Evolutionary conservation across 1,140 invertebrate genomes (phyloP), one percentile per base, ranked within the genome.

Genomic region (Aphis gossypii): DNA sequence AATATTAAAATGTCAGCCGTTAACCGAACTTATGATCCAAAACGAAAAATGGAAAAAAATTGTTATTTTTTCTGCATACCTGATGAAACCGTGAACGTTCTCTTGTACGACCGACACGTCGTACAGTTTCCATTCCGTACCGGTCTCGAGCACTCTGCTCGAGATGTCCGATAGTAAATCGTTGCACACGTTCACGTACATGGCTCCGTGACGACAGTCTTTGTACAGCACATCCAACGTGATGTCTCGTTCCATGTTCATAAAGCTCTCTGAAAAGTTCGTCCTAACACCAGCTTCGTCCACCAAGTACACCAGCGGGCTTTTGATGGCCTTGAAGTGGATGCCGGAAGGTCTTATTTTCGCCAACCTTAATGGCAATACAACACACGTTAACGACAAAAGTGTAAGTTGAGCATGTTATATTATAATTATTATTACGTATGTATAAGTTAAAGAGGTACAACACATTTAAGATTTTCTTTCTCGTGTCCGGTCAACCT

Each of bases 211-310:
- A 2, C 90, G 68, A 5, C 90, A 92, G n/a, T 92, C 46, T 18
- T 92, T 92, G 35, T 92, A 92, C n/a, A 92, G 68, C 23, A 92
- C 68, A 23, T 92, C 90, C 11, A 76, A 38, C 35, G 90, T 92
- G 21, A 92, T 2, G 68, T 92, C 90, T 5, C 21, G n/a, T 2
- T 92, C 90, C 14, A 92, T 92, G 48, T 20, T 44, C 90, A 92
- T 92, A 23, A 92, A 92, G n/a, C 25, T 83, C 20, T 92, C 90
- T 0, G 90, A 92, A 2, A 92, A 92, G n/a, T 92, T 92, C 21
- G 90, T 92, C 21, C 90, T n/a, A 35, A 92, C 76, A 30, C 90
- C 90, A 11, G 90, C 90, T 46, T 92, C 90, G 46, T 92, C 90
- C 30, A 92, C 90, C 68, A 92, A 25, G 21, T 92, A 92, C 68